Evolutionary conservation across 2,797 vertebrate genomes (phyloP).

Genomic region (Protonibea diacanthus): DNA sequence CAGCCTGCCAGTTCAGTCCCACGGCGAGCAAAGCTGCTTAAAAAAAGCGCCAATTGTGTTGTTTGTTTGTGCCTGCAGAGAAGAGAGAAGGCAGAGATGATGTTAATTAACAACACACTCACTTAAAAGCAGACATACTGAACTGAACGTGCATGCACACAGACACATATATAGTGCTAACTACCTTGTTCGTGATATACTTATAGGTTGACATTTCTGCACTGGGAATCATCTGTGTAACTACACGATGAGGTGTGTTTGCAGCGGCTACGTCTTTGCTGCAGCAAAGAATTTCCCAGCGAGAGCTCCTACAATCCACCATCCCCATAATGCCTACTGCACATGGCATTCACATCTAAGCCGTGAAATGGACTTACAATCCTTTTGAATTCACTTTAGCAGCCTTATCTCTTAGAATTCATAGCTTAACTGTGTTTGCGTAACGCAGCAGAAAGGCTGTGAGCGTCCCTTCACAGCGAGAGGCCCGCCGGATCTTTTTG

Average conservation of each 20-base stretch:
- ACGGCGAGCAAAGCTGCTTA: conserved; percentile 23
- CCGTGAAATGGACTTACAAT: conserved; percentile 40
- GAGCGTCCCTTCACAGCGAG: conserved; percentile 16
- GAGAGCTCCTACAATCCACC: neutral
- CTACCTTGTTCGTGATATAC: conserved; percentile 1
- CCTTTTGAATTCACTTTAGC: conserved; percentile 45
- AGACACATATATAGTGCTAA: neutral
- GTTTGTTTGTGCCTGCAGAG: conserved; percentile 35
- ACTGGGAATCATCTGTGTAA: neutral
- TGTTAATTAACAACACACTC: conserved; percentile 52
- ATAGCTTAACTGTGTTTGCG: conserved; percentile 33
- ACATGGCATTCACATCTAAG: conserved; percentile 13
- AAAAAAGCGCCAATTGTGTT: conserved; percentile 41
- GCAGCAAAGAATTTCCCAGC: conserved; percentile 14
- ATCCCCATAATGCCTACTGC: conserved; percentile 8
- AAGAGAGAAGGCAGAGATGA: conserved; percentile 22
- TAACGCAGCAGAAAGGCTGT: conserved; percentile 5
- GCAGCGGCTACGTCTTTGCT: neutral
- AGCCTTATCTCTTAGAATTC: conserved; percentile 13
- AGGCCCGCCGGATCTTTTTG: neutral
- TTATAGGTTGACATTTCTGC: neutral
- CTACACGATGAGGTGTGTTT: neutral
- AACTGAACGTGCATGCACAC: neutral
- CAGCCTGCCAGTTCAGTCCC: conserved; percentile 19
- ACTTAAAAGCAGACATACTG: neutral